These are phyloP conservation scores for Drosophila pallidifrons DNA, from an alignment of 1,140 invertebrate genomes.

Conservation along the genomic window DNA sequence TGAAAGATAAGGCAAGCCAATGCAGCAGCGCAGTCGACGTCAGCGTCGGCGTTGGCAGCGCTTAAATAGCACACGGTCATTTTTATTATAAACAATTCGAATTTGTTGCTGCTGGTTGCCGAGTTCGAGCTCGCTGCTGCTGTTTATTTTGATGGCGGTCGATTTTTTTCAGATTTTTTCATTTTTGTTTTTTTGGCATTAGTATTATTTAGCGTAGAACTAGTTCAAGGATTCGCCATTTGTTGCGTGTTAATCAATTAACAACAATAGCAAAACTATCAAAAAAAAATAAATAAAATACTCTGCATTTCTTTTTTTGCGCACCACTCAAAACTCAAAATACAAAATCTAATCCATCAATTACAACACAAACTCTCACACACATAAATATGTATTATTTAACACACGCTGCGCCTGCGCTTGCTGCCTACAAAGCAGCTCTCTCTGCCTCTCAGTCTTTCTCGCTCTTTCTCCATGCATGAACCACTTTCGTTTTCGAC, in stretches of 20 bases:
- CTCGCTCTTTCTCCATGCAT: conserved; percentile 28
- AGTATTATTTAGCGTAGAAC: conserved; percentile 49
- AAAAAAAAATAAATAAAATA: background rate
- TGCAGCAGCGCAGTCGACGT: conserved; percentile 28
- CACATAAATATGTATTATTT: conserved; percentile 45
- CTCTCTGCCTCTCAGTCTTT: conserved; percentile 8
- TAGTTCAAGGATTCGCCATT: conserved; percentile 76
- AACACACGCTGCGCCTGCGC: conserved; percentile 75
- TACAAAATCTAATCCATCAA: conserved; percentile 77
- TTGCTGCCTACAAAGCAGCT: conserved; percentile 65
- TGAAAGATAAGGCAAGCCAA: conserved; percentile 76
- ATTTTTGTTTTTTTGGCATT: conserved; percentile 56
- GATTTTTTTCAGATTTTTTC: conserved; percentile 43
- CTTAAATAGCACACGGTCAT: conserved; percentile 83
- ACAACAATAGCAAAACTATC: background rate
- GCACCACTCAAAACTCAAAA: conserved; percentile 9
- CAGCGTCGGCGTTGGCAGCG: conserved; percentile 41
- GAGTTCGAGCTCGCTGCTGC: conserved; percentile 58
- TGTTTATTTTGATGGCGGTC: conserved; percentile 68
- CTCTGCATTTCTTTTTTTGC: conserved; percentile 23
- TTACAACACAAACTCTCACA: conserved; percentile 32
- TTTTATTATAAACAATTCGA: conserved; percentile 84
- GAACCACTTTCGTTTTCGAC: conserved; percentile 80
- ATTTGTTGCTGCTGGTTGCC: conserved; percentile 56
- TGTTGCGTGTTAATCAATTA: conserved; percentile 15